Conservation (phyloP, 2,113 vertebrate species). For the Rattus rattus region DNA sequence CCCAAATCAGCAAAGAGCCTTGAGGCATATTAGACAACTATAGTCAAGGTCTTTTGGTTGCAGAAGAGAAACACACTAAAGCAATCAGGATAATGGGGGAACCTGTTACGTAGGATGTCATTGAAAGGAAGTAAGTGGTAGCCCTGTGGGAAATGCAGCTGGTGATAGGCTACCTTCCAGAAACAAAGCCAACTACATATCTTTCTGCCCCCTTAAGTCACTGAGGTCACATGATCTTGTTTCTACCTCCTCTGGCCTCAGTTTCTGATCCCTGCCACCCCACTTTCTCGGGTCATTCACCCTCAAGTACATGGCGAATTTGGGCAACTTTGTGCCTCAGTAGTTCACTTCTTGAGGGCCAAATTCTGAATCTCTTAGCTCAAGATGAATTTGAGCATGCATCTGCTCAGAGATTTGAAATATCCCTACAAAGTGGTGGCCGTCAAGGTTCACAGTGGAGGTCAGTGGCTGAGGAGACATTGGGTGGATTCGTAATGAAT, state of each 20-base stretch:
- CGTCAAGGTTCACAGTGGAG: neutral
- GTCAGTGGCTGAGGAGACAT: neutral
- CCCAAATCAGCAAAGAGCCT: neutral
- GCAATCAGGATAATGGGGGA: neutral
- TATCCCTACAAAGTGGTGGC: rapidly evolving
- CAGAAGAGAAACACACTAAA: conserved; percentile 14
- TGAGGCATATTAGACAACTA: neutral
- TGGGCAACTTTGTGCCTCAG: rapidly evolving
- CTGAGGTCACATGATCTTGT: neutral
- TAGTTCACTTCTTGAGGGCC: neutral
- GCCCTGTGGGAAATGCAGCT: neutral
- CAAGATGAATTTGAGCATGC: neutral
- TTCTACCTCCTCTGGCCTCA: neutral
- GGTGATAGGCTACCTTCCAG: rapidly evolving
- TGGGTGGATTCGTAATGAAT: neutral
- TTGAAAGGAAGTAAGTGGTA: neutral
- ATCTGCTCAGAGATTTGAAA: neutral
- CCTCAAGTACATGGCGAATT: neutral
- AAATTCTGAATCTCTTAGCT: neutral
- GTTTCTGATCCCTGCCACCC: neutral
- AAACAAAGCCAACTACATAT: neutral
- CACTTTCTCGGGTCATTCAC: neutral
- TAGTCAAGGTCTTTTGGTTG: neutral
- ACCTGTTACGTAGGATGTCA: neutral
- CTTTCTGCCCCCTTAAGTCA: neutral